Evolutionary conservation across 1,140 invertebrate genomes (phyloP).

Genomic region (Drosophila gunungcola): DNA sequence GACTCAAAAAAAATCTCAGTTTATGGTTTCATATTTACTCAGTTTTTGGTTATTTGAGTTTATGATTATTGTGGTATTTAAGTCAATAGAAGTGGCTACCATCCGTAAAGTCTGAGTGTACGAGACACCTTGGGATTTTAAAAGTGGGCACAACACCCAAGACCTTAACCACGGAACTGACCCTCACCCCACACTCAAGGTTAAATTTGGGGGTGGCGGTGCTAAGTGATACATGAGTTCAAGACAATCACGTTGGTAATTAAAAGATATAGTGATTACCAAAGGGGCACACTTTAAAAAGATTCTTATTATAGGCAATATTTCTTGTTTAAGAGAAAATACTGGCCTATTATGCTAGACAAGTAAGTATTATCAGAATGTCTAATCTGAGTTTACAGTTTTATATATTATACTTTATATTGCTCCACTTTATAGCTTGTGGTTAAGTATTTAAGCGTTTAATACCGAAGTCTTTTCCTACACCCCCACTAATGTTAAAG

Average conservation of each 20-base stretch:
- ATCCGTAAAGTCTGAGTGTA: constrained; percentile 8
- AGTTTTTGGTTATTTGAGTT: constrained; percentile 9
- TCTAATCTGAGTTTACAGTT: no score
- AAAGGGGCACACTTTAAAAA: background rate
- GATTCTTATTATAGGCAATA: background rate
- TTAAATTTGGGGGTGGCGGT: background rate
- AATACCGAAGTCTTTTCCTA: no score
- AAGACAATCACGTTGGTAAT: background rate
- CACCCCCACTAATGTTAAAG: background rate
- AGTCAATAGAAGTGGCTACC: constrained; percentile 15
- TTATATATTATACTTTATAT: no score
- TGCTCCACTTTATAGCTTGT: no score
- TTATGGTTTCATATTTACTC: constrained; percentile 13
- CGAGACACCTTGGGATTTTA: background rate
- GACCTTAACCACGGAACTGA: background rate
- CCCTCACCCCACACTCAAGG: background rate
- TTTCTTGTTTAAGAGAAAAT: no score
- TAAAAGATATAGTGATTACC: background rate
- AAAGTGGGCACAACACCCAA: constrained; percentile 6
- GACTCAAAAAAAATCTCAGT: constrained; percentile 4
- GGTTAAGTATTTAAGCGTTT: no score
- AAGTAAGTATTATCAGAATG: no score
- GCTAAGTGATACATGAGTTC: constrained; percentile 1
- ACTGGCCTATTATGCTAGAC: no score
- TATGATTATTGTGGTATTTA: constrained; percentile 25